A percentile compares a stretch with the other conserved stretches of the same genome.
phyloP scores from a whole-genome alignment of 2,113 vertebrate genomes.

The Neogobius melanostomus region DNA sequence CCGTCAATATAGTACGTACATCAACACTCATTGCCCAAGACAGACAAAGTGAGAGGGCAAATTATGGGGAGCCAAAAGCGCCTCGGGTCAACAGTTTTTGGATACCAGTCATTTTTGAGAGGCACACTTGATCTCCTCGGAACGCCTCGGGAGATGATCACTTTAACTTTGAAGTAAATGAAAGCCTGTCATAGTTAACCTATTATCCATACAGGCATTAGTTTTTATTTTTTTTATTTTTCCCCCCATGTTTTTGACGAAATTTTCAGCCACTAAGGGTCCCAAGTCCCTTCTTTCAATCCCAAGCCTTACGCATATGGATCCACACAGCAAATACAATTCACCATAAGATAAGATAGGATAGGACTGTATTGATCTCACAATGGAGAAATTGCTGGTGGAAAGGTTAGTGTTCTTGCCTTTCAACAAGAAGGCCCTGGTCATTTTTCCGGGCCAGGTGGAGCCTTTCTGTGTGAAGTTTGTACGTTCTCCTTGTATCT shows the following conservation, averaged over 20 bases:
- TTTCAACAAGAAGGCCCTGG: too few relatives aligned
- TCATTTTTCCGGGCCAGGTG: too few relatives aligned
- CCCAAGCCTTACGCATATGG: neutral
- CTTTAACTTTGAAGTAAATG: slow-evolving; percentile 73
- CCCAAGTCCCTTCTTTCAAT: neutral
- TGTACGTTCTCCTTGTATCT: too few relatives aligned
- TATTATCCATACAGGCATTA: slow-evolving; percentile 34
- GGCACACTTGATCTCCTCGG: slow-evolving; percentile 55
- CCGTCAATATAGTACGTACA: slow-evolving; percentile 65
- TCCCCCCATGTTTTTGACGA: neutral
- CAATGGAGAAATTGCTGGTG: too few relatives aligned
- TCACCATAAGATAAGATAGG: too few relatives aligned
- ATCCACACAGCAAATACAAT: too few relatives aligned
- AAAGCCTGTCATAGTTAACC: slow-evolving; percentile 69
- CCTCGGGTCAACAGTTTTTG: slow-evolving; percentile 68
- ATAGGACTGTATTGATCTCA: too few relatives aligned
- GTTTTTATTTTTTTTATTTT: neutral
- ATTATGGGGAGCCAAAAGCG: slow-evolving; percentile 67
- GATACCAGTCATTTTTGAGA: slow-evolving; percentile 72
- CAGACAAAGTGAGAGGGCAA: slow-evolving; percentile 61
- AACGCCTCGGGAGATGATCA: slow-evolving; percentile 58
- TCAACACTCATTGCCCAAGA: slow-evolving; percentile 58
- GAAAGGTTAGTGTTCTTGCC: too few relatives aligned
- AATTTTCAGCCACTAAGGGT: neutral
- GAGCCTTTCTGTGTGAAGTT: too few relatives aligned